Base-by-base conservation (phyloP, 2,797 vertebrate genomes). In the Buphagus erythrorhynchus region DNA sequence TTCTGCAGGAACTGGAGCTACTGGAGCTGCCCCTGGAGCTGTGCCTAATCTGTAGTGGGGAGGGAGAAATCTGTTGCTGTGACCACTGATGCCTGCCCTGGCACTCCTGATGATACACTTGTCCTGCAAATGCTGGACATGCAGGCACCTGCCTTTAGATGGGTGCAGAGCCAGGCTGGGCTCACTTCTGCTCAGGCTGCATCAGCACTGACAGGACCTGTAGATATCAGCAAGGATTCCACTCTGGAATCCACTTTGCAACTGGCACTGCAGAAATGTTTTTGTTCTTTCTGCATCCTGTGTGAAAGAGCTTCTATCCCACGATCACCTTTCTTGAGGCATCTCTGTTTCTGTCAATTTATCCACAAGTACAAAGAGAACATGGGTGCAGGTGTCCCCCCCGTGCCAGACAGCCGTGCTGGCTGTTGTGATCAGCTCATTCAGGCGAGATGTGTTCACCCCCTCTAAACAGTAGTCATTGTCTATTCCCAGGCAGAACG, bases 401-500 rank as follows among this genome's bases (percentile, higher is more conserved):
- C 17, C 1, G 7, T 63, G 11, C 63, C 79, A 86, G 59, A 21
- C 40, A 59, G 52, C 85, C 0, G 0, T 46, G 58, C 73, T 94
- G 79, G 76, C 91, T 94, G 62, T 18, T 86, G 51, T 40, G 78
- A 81, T 58, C 76, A 90, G 79, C 40, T 89, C 33, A 9, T 63
- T 69, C 58, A 72, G 62, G 51, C 66, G 55, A 82, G 93, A 88
- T 68, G 40, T 28, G 49, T 84, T 95, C 69, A 74, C 7, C 66
- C 45, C 7, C 91, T 86, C 58, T 55, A 52, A 95, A 93, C 73
- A 78, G 85, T 28, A 94, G 90, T 71, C 58, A 3, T 58, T 84
- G 90, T 78, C 87, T 95, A 62, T 66, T 94, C 66, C 82, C 80
- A 69, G 79, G 93, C 79, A 94, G 76, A 91, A 35, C 5, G 0